Evolutionary conservation across 2,888 invertebrate species (phyloP), one percentile per base, ranked within the genome.

Genomic region (Mactromeris polynyma): DNA sequence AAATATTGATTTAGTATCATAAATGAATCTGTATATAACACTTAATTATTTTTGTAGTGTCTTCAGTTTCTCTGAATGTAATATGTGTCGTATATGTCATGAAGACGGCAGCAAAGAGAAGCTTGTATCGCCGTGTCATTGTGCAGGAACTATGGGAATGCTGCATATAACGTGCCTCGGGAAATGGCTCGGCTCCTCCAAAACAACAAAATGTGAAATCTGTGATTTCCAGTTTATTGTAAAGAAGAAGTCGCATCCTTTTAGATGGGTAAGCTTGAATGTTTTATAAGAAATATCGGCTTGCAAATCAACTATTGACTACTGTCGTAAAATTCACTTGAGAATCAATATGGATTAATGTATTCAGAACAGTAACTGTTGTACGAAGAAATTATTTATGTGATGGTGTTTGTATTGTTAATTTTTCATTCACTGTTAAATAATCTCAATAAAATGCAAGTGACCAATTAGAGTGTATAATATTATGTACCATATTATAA

Each of bases 161-260:
- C 97, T 98, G 19, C 98, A 98, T 96, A 97, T 98, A 6, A 97
- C 97, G 87, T 98, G 98, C 95, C 97, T 98, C 93, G 98, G 98
- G 96, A 97, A 97, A 88, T 98, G 98, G 98, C 97, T 98, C 54
- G 97, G 97, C 38, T 96, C 97, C 3, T 98, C 98, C 1, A 98
- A 98, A 95, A 98, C 98, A 0, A 98, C 98, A 51, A 97, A 97
- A 89, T 98, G 98, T 95, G 98, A 98, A 95, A 97, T 98, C 31
- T 98, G 98, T 96, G 97, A 98, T 38, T 97, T 97, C 82, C 97
- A 97, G 85, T 98, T 98, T 94, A 96, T 97, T 33, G 98, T 98
- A 0, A 97, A 97, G 93, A 97, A 98, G 46, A 97, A 95, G 84
- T 95, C 97, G 58, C 97, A 97, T 90, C 96, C 97, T 2, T 94